A percentile compares a stretch with the other conserved stretches of the same genome.
These are phyloP conservation scores for Petrolisthes cinctipes DNA, from an alignment of 2,888 invertebrate genomes.

Conservation along the genomic window DNA sequence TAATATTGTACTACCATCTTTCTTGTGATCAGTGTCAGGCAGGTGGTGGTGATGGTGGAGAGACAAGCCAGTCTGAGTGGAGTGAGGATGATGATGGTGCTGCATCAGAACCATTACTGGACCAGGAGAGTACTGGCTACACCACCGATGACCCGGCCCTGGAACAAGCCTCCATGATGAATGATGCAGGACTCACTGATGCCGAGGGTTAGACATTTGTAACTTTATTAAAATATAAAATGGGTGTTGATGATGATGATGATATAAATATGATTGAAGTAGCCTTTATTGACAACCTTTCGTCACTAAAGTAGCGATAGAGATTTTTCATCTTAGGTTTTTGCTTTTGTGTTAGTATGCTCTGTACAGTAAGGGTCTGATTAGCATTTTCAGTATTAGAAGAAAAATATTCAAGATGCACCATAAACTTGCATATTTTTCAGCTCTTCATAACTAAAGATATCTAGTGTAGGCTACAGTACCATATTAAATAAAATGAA, in stretches of 20 bases:
- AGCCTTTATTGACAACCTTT: too few species aligned
- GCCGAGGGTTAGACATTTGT: conserved; percentile 77
- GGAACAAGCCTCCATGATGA: conserved; percentile 86
- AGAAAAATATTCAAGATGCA: too few species aligned
- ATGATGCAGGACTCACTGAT: conserved; percentile 88
- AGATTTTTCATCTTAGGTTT: too few species aligned
- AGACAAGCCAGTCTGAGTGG: conserved; percentile 73
- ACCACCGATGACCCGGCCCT: conserved; percentile 89
- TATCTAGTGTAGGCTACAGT: neutral
- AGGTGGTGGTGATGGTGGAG: conserved; percentile 57
- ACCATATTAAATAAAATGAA: neutral
- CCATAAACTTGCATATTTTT: neutral
- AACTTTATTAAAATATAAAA: too few species aligned
- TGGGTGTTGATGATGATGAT: too few species aligned
- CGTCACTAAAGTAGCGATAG: too few species aligned
- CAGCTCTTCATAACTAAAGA: neutral
- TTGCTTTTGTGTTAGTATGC: too few species aligned
- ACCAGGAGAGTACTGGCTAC: conserved; percentile 78
- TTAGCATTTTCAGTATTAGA: too few species aligned
- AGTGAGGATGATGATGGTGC: conserved; percentile 76
- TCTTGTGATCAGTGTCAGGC: neutral
- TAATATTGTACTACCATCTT: neutral
- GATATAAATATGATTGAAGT: too few species aligned
- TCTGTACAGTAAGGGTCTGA: too few species aligned
- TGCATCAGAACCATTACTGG: conserved; percentile 66